Evolutionary conservation across 1,140 invertebrate species (phyloP), one percentile per base, ranked within the genome.

Genomic region (Euschistus heros): DNA sequence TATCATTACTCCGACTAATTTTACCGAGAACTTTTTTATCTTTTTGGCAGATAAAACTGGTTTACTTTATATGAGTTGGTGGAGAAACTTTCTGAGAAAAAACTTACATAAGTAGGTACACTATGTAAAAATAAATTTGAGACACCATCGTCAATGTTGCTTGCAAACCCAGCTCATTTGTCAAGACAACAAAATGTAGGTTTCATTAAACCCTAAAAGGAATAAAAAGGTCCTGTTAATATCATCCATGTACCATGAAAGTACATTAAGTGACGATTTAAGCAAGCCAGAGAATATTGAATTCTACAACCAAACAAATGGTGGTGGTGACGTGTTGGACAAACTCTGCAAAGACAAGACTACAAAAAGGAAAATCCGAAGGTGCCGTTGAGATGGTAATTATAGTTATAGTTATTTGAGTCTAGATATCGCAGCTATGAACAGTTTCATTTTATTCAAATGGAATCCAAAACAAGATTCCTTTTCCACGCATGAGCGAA

Each of bases 121-220:
- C 59, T 79, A 52, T 73, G 71, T 66, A 77, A 75, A 73, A 77
- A 78, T 67, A 78, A 78, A 72, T 69, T 67, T 62, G 68, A 77
- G 63, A 73, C 78, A 46, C 75, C 76, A 60, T n/a, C 63, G 27
- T 26, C 27, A n/a, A 5, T 64, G 14, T 18, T 64, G 42, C 42
- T 44, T 44, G 7, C 42, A 7, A 17, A 7, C 17, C 42, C 42
- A 44, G 42, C 7, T 10, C 17, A 44, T 44, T 7, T 44, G 17
- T 44, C 42, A 44, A 44, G 42, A 44, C 42, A 17, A 44, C 42
- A 44, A 44, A 44, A 44, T 44, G n/a, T 44, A 10, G 17, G 42
- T 44, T 7, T 44, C 42, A 44, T 44, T 44, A 10, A 44, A 7
- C 42, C 17, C 42, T 10, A 44, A 44, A 17, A 44, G 17, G 7